Conservation (phyloP, 1,140 invertebrate species). For the Aphis gossypii region DNA sequence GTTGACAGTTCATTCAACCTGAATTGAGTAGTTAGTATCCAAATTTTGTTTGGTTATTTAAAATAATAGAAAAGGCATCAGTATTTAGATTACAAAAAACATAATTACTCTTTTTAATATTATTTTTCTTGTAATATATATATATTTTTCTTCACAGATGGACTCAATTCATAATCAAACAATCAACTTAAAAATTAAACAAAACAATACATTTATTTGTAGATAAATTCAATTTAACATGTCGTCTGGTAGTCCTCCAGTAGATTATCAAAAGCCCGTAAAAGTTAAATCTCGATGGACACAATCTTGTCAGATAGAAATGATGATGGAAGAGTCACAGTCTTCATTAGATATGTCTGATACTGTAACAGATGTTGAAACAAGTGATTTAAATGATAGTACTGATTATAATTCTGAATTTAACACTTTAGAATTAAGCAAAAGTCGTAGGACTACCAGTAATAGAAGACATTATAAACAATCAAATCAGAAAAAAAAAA, state of each 20-base stretch:
- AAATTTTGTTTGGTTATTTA: neutral
- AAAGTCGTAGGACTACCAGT: neutral
- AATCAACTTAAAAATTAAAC: neutral
- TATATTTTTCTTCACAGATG: neutral
- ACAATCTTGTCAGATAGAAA: conserved; percentile 82
- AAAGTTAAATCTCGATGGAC: conserved; percentile 91
- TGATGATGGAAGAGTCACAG: conserved; percentile 66
- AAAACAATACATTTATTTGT: neutral
- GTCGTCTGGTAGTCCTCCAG: conserved; percentile 39
- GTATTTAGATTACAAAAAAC: too few species aligned
- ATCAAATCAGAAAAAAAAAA: conserved; percentile 3
- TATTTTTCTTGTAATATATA: neutral
- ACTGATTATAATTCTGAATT: conserved; percentile 8
- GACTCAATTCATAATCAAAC: neutral
- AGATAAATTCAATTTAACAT: neutral
- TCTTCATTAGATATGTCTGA: conserved; percentile 52
- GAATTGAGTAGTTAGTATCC: neutral
- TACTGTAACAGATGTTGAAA: conserved; percentile 11
- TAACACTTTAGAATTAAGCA: neutral
- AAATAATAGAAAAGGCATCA: neutral
- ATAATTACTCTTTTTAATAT: neutral
- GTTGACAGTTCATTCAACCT: neutral
- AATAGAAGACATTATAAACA: conserved; percentile 11
- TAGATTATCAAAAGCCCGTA: conserved; percentile 70
- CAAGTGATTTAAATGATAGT: conserved; percentile 42